Evolutionary conservation across 2,797 vertebrate genomes (phyloP), one percentile per base, ranked within the genome.

Genomic region (Poecile montanus): DNA sequence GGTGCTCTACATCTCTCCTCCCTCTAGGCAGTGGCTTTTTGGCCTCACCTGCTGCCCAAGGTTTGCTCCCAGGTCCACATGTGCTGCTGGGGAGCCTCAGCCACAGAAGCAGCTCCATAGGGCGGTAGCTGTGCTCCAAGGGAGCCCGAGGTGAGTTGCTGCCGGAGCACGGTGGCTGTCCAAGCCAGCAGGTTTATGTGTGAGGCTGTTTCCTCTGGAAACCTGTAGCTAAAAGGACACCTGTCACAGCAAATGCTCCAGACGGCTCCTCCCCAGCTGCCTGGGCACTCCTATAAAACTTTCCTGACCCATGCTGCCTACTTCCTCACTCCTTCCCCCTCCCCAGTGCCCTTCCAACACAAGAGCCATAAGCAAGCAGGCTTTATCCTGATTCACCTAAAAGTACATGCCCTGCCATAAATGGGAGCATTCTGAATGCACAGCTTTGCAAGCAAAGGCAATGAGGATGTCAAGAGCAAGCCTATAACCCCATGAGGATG

Each of bases 101-200:
- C 9, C 21, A 1, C 22, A 19, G 2, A 9, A 42, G 30, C 2
- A 9, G 23, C 27, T 34, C n/a, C 2, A 0, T 1, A 5, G 29
- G 20, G 25, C 27, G 29, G 19, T 1, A 6, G 27, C 61, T 47
- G 61, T 11, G 10, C 17, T 20, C 17, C 3, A 0, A 6, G 34
- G n/a, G 57, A 87, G 26, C 36, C 57, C 0, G 0, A 21, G 23
- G 1, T 1, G 2, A 17, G 40, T 36, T 0, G 0, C 50, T 30
- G 60, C 60, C 16, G 11, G 10, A 67, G 45, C 3, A 0, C 8
- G 17, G 38, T 7, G 7, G 22, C n/a, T 3, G 3, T 17, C 67
- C 13, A 7, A 67, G 50, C 9, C 32, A n/a, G 17, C 25, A 45
- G 72, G 32, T 75, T 62, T 62, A 36, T n/a, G 1, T 5, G 20